Evolutionary conservation across 2,888 invertebrate species (phyloP).

Genomic region (Eupsilia transversa): DNA sequence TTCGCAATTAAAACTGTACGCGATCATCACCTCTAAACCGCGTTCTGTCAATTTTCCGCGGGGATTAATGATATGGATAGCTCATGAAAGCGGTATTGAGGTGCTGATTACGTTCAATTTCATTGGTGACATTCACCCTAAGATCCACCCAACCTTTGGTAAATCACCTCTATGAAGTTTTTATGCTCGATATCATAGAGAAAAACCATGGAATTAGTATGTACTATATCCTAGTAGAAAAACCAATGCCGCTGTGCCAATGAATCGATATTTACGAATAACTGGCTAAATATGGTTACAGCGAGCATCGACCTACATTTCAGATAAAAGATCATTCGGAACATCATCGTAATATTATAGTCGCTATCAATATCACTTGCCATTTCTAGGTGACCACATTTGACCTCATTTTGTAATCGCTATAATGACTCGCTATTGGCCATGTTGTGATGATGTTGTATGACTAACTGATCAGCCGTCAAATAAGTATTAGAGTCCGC

Average conservation of each 20-base stretch:
- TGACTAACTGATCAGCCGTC: conserved; percentile 10
- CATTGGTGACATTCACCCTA: not conserved
- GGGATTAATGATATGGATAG: not conserved
- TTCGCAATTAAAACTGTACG: not conserved
- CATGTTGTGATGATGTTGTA: conserved; percentile 10
- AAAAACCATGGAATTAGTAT: not conserved
- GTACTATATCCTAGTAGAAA: not conserved
- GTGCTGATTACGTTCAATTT: no score
- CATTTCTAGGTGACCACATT: conserved; percentile 49
- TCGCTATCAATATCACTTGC: conserved; percentile 48
- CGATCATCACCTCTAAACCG: not conserved
- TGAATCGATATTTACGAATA: conserved; percentile 30
- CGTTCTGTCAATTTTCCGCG: not conserved
- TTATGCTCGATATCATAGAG: not conserved
- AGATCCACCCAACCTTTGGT: not conserved
- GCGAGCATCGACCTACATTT: conserved; percentile 45
- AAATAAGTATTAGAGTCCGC: no score
- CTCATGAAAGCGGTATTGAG: not conserved
- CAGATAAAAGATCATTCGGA: conserved; percentile 44
- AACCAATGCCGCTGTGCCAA: not conserved
- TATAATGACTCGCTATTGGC: conserved; percentile 29
- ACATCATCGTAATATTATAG: conserved; percentile 28
- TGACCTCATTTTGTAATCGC: conserved; percentile 62
- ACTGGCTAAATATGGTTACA: conserved; percentile 5
- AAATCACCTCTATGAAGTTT: not conserved